Base-by-base conservation (phyloP, 2,113 vertebrate genomes). In the Microcebus jonahi region DNA sequence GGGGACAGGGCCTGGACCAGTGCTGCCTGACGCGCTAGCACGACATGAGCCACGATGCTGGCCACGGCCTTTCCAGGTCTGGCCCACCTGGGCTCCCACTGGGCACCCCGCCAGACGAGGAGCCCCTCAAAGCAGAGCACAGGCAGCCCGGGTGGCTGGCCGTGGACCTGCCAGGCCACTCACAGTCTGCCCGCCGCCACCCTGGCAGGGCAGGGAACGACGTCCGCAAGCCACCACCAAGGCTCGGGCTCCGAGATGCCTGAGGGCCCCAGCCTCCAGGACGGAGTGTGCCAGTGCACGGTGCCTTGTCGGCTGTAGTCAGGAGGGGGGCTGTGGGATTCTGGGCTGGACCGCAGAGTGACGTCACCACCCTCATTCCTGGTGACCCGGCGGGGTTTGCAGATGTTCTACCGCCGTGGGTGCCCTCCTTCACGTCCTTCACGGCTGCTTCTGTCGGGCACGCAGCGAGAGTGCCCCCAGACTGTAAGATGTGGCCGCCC, bases 211-310 rank as follows among this genome's bases (percentile, higher is more conserved):
- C 5, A 14, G 75, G 34, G 10, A 36, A n/a, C 42, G 31, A 6
- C 10, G 1, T n/a, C 53, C 15, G 8, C 5, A 34, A 81, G 20
- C 14, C 3, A 42, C 63, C 27, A 27, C 13, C 9, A 13, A 57
- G 36, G n/a, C 8, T 25, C 13, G 13, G 27, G 77, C 9, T 36
- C 1, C 2, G 36, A 27, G n/a, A 20, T 2, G 29, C 14, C 89
- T 21, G 15, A 39, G 17, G 68, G 5, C 27, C 5, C 50, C 50
- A 2, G 5, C 36, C 8, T 20, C 50, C 65, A 27, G 29, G 36
- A 45, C n/a, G 15, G 27, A 6, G 6, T 23, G 3, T 4, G 9
- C 18, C 15, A 9, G 7, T 20, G 14, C 2, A 0, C 4, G n/a
- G 53, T 39, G 10, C n/a, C 88, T 4, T 29, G 9, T 14, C 61